Conservation (phyloP, 1,140 invertebrate species). For the Philopotamus ludificatus region DNA sequence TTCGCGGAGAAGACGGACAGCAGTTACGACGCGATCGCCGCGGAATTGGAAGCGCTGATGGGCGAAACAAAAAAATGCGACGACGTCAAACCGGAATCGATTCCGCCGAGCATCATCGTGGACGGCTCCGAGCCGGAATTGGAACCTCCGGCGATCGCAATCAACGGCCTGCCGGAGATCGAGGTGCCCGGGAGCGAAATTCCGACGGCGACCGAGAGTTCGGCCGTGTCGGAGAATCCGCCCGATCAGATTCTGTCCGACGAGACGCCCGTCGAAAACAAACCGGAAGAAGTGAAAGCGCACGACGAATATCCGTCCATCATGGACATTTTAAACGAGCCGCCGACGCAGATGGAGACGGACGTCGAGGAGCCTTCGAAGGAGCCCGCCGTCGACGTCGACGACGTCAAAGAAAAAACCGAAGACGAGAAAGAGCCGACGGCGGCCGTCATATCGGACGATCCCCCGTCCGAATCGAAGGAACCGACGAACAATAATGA, state of each 20-base stretch:
- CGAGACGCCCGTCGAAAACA: not conserved
- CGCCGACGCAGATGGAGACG: not conserved
- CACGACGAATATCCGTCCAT: constrained; percentile 55
- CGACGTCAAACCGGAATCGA: not conserved
- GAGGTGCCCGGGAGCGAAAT: not conserved
- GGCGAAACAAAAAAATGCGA: constrained; percentile 45
- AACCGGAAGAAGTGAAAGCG: not conserved
- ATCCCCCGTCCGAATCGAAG: not conserved
- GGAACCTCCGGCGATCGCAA: too few species aligned
- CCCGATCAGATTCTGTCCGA: not conserved
- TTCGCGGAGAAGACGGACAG: constrained; percentile 48
- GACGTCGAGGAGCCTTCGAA: not conserved
- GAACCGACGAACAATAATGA: not conserved
- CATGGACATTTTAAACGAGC: constrained; percentile 55
- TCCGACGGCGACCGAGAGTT: not conserved
- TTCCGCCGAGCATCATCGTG: not conserved
- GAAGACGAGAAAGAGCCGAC: not conserved
- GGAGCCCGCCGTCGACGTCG: not conserved
- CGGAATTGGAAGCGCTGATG: constrained; percentile 55
- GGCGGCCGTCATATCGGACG: not conserved
- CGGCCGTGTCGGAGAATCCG: not conserved
- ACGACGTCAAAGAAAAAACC: not conserved
- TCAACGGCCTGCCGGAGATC: too few species aligned
- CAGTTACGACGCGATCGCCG: constrained; percentile 55
- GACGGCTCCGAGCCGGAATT: not conserved